These are phyloP conservation scores for Chionomys nivalis DNA, from an alignment of 2,113 vertebrate genomes.

Conservation along the genomic window DNA sequence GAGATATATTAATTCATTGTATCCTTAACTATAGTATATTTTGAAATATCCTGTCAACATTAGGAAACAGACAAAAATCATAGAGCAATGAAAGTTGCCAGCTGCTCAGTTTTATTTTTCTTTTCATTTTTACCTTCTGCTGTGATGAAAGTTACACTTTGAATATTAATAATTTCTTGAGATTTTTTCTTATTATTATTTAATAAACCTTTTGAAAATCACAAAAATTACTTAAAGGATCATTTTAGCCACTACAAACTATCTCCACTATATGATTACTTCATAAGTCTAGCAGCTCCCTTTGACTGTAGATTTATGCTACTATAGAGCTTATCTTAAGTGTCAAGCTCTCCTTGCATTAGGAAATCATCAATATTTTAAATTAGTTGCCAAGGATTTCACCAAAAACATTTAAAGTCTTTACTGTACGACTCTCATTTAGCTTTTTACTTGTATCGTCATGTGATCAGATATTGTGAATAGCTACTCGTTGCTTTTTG, in stretches of 20 bases:
- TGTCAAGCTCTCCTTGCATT: neutral
- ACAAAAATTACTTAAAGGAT: slow-evolving; percentile 21
- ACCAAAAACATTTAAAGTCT: neutral
- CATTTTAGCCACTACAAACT: neutral
- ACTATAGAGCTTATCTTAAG: neutral
- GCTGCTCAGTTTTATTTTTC: neutral
- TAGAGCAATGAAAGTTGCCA: neutral
- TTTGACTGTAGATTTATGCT: neutral
- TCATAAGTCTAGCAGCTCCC: neutral
- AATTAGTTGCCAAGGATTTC: slow-evolving; percentile 7
- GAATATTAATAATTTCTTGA: neutral
- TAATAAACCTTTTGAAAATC: slow-evolving; percentile 14
- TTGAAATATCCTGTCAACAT: neutral
- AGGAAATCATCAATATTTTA: neutral
- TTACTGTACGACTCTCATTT: neutral
- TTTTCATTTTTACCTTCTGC: neutral
- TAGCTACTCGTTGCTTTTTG: neutral
- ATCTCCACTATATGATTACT: neutral
- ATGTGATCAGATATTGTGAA: neutral
- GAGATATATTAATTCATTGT: neutral
- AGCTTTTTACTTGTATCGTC: neutral
- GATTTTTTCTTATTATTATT: neutral
- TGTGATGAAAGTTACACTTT: neutral
- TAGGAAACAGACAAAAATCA: slow-evolving; percentile 2
- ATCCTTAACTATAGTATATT: neutral